These are phyloP conservation scores for Enteromius trimaculatus DNA, from an alignment of 2,797 vertebrate genomes.

Conservation along the genomic window DNA sequence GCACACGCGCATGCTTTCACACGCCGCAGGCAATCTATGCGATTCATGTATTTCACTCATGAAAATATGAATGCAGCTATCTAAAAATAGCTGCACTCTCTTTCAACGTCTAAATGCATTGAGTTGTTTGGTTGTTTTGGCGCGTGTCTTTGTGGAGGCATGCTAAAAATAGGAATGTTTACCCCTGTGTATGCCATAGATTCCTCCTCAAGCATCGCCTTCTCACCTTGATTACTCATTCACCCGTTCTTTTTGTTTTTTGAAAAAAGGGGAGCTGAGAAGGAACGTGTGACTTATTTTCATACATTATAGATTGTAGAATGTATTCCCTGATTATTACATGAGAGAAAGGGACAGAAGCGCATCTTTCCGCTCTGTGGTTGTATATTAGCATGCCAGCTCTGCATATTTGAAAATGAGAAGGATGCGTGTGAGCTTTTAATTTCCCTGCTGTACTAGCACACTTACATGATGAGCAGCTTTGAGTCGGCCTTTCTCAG, in stretches of 20 bases:
- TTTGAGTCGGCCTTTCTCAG: constrained; percentile 39
- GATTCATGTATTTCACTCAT: constrained; percentile 50
- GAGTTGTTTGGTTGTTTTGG: constrained; percentile 16
- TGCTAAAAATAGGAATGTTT: constrained; percentile 42
- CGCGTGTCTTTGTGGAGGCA: constrained; percentile 1
- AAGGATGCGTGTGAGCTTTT: constrained; percentile 31
- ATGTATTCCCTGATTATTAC: constrained; percentile 29
- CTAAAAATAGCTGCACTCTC: constrained; percentile 52
- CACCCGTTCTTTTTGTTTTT: constrained; percentile 11
- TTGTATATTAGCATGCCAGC: constrained; percentile 28
- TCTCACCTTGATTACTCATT: constrained; percentile 24
- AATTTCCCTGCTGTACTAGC: constrained; percentile 55
- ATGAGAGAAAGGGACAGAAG: constrained; percentile 24
- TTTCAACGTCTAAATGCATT: constrained; percentile 27
- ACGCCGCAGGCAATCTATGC: constrained; percentile 19
- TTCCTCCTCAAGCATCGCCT: not conserved
- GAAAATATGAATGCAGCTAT: constrained; percentile 50
- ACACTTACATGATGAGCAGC: constrained; percentile 56
- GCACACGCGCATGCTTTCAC: not conserved
- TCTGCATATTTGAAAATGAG: constrained; percentile 2
- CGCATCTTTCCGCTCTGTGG: not conserved
- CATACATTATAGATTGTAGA: constrained; percentile 34
- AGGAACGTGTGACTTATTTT: constrained; percentile 16
- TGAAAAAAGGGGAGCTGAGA: not conserved
- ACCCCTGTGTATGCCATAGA: not conserved